These are phyloP conservation scores for Heterodera filipjevi DNA, from an alignment of 2,888 invertebrate species.

Conservation along the genomic window DNA sequence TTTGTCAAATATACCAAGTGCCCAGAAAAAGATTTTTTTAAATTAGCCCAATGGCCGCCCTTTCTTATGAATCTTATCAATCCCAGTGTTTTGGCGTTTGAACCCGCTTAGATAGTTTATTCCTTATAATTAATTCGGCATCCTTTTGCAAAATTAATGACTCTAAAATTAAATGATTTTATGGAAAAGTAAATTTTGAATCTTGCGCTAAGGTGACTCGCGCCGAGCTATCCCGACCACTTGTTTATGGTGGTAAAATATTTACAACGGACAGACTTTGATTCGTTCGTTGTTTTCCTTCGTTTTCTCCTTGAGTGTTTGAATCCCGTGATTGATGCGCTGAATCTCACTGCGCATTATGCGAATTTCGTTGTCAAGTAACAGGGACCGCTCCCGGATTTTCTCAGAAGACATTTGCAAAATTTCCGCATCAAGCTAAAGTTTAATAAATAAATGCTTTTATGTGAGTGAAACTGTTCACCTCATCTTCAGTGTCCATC, in stretches of 20 bases:
- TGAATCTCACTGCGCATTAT: constrained; percentile 99
- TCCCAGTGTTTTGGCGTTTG: too few species aligned
- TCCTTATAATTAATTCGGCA: too few species aligned
- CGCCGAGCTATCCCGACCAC: neutral
- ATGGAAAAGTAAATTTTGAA: too few species aligned
- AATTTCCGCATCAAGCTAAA: constrained; percentile 61
- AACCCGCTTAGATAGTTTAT: too few species aligned
- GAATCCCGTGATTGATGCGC: constrained; percentile 93
- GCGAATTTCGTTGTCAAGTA: constrained; percentile 97
- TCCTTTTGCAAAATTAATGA: too few species aligned
- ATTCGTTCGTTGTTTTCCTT: constrained; percentile 66
- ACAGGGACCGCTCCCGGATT: constrained; percentile 78
- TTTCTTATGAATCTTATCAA: too few species aligned
- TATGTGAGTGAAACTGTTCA: neutral
- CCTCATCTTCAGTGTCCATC: constrained; percentile 31
- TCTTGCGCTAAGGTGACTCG: too few species aligned
- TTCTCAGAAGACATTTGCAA: constrained; percentile 64
- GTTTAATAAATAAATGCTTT: constrained; percentile 5
- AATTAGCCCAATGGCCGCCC: too few species aligned
- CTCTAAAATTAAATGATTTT: neutral
- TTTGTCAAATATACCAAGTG: too few species aligned
- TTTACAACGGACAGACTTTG: constrained; percentile 50
- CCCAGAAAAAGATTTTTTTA: too few species aligned
- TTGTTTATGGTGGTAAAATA: too few species aligned
- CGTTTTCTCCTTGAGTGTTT: constrained; percentile 78